Evolutionary conservation across 2,113 vertebrate species (phyloP).

Genomic region (rabbit (Oryctolagus cuniculus)): mOryCun1.1 NC_091432.1:210174501-210175000

Average conservation of each 20-base stretch:
- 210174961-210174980: background rate
- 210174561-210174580: background rate
- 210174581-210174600: background rate
- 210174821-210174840: background rate
- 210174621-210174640: background rate
- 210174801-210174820: background rate
- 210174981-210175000: background rate
- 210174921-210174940: slow-evolving; percentile 5
- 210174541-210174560: background rate
- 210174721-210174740: background rate
- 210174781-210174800: background rate
- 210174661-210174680: background rate
- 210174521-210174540: background rate
- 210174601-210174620: background rate
- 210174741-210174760: slow-evolving; percentile 44
- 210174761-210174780: background rate
- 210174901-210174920: background rate
- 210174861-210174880: background rate
- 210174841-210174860: slow-evolving; percentile 24
- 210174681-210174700: background rate
- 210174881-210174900: background rate
- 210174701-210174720: background rate
- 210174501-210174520: background rate
- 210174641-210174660: background rate
- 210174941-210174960: slow-evolving; percentile 14